Conservation (phyloP, 2,113 vertebrate species). For the Cyanistes caeruleus region DNA sequence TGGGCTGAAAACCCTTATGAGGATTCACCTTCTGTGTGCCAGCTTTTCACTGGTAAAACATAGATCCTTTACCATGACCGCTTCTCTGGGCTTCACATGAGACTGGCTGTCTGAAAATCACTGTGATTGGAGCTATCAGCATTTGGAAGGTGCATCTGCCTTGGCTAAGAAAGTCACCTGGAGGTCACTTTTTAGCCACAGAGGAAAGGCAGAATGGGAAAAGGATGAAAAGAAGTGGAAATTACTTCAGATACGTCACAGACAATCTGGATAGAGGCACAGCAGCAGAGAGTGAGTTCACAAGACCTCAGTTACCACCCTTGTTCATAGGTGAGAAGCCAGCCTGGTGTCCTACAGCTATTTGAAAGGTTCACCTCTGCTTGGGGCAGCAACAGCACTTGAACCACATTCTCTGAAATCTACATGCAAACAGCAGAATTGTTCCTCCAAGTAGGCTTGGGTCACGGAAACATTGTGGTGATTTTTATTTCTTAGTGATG, state of each 20-base stretch:
- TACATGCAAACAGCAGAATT: not conserved
- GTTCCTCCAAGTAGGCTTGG: not conserved
- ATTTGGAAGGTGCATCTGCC: not conserved
- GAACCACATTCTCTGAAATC: not conserved
- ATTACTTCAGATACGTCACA: not conserved
- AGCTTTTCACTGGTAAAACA: not conserved
- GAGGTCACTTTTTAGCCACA: not conserved
- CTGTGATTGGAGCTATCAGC: not conserved
- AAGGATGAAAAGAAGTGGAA: not conserved
- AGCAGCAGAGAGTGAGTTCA: not conserved
- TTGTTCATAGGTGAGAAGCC: rapidly evolving
- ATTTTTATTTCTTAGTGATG: not conserved
- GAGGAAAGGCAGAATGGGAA: not conserved
- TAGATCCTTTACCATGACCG: not conserved
- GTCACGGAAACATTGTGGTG: not conserved
- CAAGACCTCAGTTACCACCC: not conserved
- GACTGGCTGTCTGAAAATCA: not conserved
- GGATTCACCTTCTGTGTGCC: not conserved
- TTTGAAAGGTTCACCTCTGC: not conserved
- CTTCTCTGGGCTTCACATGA: not conserved
- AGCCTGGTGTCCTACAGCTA: not conserved
- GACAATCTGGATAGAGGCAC: not conserved
- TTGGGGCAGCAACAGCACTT: not conserved
- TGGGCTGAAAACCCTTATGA: not conserved
- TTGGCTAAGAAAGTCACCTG: not conserved